Percentiles rank a stretch among this genome's conserved stretches.
These are phyloP conservation scores for Macrosiphum euphorbiae DNA, from an alignment of 2,888 invertebrate genomes.

Conservation along the genomic window DNA sequence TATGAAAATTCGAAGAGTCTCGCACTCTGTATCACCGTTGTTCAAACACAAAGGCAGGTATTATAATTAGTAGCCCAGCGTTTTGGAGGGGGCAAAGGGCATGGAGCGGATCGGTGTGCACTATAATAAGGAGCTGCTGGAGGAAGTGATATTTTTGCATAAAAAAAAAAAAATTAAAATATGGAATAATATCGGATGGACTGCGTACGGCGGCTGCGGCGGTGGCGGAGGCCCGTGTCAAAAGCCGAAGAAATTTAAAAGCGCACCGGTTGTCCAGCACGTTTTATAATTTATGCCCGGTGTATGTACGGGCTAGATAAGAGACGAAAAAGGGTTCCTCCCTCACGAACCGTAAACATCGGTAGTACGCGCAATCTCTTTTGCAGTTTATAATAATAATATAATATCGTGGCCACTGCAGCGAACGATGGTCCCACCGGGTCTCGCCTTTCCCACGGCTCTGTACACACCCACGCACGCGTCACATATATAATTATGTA, in stretches of 20 bases:
- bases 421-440: slow-evolving; percentile 51
- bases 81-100: not conserved
- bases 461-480: not conserved
- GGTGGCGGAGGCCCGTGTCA: not conserved
- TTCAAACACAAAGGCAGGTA: not conserved
- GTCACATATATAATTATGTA: not conserved
- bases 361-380: slow-evolving; percentile 14
- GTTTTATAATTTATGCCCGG: slow-evolving; percentile 60
- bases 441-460: not conserved
- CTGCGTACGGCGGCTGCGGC: not conserved
- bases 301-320: slow-evolving; percentile 52
- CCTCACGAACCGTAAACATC: slow-evolving; percentile 57
- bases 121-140: not conserved
- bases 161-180: slow-evolving; percentile 10
- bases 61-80: not conserved
- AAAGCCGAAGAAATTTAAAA: slow-evolving; percentile 42
- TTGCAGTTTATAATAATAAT: not conserved
- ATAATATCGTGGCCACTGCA: not conserved
- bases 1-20: slow-evolving; percentile 8
- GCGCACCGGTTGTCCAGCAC: slow-evolving; percentile 51
- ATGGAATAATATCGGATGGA: not conserved
- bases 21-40: not conserved
- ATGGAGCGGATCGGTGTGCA: not conserved
- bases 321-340: slow-evolving; percentile 45
- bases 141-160: not conserved